These are phyloP conservation scores for Pollachius pollachius DNA, from an alignment of 2,113 vertebrate genomes.

Conservation along the genomic window DNA sequence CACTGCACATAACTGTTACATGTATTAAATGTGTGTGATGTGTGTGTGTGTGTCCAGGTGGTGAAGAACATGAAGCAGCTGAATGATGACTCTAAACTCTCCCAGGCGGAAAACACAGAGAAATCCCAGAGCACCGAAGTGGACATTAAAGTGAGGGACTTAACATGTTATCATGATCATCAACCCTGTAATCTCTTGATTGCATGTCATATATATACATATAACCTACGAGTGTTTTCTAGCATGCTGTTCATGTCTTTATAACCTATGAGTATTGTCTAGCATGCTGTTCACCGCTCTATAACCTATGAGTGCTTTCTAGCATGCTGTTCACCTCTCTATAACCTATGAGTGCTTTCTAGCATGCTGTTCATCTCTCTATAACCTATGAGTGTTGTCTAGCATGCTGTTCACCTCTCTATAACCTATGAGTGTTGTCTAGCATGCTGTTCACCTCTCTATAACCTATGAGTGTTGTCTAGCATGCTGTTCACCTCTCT, in stretches of 20 bases:
- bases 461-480: too few species aligned
- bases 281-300: not conserved
- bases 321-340: constrained; percentile 20
- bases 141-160: constrained; percentile 75
- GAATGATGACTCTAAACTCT: constrained; percentile 74
- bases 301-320: constrained; percentile 10
- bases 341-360: too few species aligned
- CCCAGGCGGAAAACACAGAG: constrained; percentile 74
- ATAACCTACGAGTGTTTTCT: too few species aligned
- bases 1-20: not conserved
- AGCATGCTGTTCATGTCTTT: too few species aligned
- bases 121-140: constrained; percentile 80
- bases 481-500: too few species aligned
- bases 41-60: constrained; percentile 61
- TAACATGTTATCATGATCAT: not conserved
- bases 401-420: too few species aligned
- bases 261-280: too few species aligned
- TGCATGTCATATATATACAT: not conserved
- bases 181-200: not conserved
- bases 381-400: too few species aligned
- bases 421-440: too few species aligned
- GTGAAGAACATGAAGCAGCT: constrained; percentile 76
- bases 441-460: too few species aligned
- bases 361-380: too few species aligned
- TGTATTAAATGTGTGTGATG: constrained; percentile 8